Percentiles rank a stretch among this genome's conserved stretches.
Evolutionary conservation across 1,140 invertebrate species (phyloP).

Genomic region (Cyclina sinensis): DNA sequence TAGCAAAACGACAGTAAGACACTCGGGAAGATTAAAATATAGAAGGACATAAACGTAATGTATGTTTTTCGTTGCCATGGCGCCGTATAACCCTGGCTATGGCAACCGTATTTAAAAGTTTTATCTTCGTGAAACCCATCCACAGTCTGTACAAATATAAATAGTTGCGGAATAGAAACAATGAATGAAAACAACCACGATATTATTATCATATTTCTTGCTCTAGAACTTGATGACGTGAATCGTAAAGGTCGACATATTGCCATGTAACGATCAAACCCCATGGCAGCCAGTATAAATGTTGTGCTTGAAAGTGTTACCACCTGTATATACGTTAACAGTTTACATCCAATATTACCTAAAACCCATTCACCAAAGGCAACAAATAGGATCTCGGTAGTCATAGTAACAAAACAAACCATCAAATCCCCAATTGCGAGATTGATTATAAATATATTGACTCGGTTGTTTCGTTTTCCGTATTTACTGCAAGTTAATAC

Average conservation of each 20-base stretch:
- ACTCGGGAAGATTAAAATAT: conserved; percentile 86
- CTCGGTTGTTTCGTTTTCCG: conserved; percentile 84
- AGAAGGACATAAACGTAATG: conserved; percentile 86
- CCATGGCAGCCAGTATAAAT: conserved; percentile 87
- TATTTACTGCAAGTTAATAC: conserved; percentile 85
- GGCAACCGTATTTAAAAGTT: conserved; percentile 81
- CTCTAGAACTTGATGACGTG: conserved; percentile 65
- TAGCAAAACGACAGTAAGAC: conserved; percentile 87
- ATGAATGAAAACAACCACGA: conserved; percentile 87
- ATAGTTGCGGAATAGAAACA: conserved; percentile 87
- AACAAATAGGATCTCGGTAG: conserved; percentile 86
- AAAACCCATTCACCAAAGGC: conserved; percentile 87
- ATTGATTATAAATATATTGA: conserved; percentile 88
- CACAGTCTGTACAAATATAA: conserved; percentile 86
- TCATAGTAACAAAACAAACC: conserved; percentile 87
- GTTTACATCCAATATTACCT: conserved; percentile 85
- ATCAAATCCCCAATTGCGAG: conserved; percentile 87
- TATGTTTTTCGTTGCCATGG: conserved; percentile 87
- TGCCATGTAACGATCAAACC: conserved; percentile 86
- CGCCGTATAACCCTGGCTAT: conserved; percentile 86
- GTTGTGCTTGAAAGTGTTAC: conserved; percentile 87
- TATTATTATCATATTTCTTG: conserved; percentile 80
- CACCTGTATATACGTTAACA: conserved; percentile 86
- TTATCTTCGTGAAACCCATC: conserved; percentile 76
- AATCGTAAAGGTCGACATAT: conserved; percentile 87